Evolutionary conservation across 2,113 vertebrate species (phyloP).

Genomic region (Tetrax tetrax): DNA sequence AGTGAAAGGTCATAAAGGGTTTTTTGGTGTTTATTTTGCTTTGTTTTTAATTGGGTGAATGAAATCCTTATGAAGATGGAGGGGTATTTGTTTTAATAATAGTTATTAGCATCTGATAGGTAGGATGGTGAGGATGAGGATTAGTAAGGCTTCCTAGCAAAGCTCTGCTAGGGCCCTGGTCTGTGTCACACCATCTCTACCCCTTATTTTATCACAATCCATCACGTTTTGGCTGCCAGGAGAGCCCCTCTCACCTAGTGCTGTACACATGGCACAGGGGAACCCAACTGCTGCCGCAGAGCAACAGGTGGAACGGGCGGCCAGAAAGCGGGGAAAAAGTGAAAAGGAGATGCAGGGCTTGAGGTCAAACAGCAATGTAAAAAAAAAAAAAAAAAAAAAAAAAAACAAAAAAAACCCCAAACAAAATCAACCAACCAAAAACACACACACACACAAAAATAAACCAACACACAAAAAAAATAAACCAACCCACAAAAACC

Average conservation of each 20-base stretch:
- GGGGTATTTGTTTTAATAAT: neutral
- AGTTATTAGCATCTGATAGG: neutral
- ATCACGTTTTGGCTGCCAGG: fast-evolving
- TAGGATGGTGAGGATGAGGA: neutral
- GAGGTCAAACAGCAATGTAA: neutral
- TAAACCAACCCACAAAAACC: neutral
- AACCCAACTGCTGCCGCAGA: neutral
- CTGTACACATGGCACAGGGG: neutral
- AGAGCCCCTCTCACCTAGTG: neutral
- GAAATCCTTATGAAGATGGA: neutral
- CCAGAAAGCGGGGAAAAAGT: neutral
- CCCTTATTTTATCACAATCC: neutral
- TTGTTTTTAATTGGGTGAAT: neutral
- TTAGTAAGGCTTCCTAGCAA: neutral
- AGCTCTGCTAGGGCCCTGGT: neutral
- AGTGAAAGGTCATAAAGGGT: neutral
- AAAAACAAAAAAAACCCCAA: neutral
- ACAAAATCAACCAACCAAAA: neutral
- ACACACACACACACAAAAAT: too few relatives aligned
- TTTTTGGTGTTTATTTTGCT: neutral
- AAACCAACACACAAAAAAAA: neutral
- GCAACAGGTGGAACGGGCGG: neutral
- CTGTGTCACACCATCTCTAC: neutral
- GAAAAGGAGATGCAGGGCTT: neutral
- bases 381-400: neutral